Evolutionary conservation across 2,797 vertebrate species (phyloP), one percentile per base, ranked within the genome.

Genomic region (Chromis chromis): DNA sequence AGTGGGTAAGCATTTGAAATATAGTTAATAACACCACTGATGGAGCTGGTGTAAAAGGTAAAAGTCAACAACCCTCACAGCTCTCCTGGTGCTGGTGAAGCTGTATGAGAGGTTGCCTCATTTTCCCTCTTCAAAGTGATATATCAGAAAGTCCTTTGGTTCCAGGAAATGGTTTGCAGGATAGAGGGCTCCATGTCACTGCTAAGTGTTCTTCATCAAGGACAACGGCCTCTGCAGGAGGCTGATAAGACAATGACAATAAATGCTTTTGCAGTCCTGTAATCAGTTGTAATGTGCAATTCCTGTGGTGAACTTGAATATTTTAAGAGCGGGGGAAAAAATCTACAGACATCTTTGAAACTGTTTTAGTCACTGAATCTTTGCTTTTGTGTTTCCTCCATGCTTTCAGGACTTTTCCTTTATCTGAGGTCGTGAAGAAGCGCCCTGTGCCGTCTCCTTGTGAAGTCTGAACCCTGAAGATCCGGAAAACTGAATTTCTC

Each of bases 91-190:
- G 17, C 6, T 19, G 44, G 16, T n/a, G 17, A 40, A 40, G 11
- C 44, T 46, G 44, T 48, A 10, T 21, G n/a, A 9, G 46, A 48
- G 42, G 58, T 74, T 78, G 55, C 60, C 42, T 74, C 63, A 78
- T 13, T 2, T 48, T 8, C 16, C 12, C 48, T 53, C 44, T 66
- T 69, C 42, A 79, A 70, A 17, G 61, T 70, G 66, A 82, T 58
- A 60, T 27, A 53, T 79, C 52, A 67, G 69, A 58, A 24, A 53
- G 11, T 8, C 46, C 42, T 17, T 64, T 46, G 50, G n/a, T 78
- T 89, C 65, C 31, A 83, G 74, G 74, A 85, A 82, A 61, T 22
- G 1, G 24, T 72, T 81, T 65, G 7, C 46, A 31, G 49, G 40
- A 4, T 33, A 44, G 24, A 61, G 27, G 42, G 68, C 25, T 52